These are phyloP conservation scores for Brachionichthys hirsutus DNA, from an alignment of 2,113 vertebrate genomes.

Conservation along the genomic window DNA sequence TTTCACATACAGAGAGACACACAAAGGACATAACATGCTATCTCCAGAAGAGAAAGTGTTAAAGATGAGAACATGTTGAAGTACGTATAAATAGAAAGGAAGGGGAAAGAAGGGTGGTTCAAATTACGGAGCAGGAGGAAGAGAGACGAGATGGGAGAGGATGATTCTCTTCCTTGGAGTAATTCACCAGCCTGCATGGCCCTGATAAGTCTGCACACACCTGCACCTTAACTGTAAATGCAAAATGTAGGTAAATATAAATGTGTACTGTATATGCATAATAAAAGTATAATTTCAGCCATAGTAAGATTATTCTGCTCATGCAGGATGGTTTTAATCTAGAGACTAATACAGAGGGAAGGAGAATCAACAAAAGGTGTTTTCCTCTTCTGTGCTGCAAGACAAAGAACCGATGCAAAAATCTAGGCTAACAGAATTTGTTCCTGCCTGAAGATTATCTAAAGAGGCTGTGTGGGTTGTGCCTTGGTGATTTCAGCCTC, in stretches of 20 bases:
- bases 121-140: slow-evolving; percentile 55
- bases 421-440: slow-evolving; percentile 63
- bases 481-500: slow-evolving; percentile 42
- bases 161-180: slow-evolving; percentile 57
- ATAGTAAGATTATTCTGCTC: too few species aligned
- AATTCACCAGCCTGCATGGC: slow-evolving; percentile 49
- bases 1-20: not conserved
- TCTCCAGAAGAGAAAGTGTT: slow-evolving; percentile 14
- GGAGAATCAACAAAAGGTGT: slow-evolving; percentile 23
- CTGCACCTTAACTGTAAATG: not conserved
- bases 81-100: slow-evolving; percentile 10
- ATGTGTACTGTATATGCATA: too few species aligned
- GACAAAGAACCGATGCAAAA: slow-evolving; percentile 42
- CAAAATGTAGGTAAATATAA: too few species aligned
- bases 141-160: slow-evolving; percentile 52
- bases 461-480: slow-evolving; percentile 56
- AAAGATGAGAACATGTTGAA: slow-evolving; percentile 27
- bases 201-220: slow-evolving; percentile 60
- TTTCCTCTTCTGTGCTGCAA: slow-evolving; percentile 20
- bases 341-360: slow-evolving; percentile 12
- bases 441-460: slow-evolving; percentile 64
- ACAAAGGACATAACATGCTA: slow-evolving; percentile 4
- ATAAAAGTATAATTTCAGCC: too few species aligned
- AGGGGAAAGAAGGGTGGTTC: slow-evolving; percentile 29
- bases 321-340: too few species aligned